phyloP scores from a whole-genome alignment of 2,797 vertebrate species.

The Salmo trutta region DNA sequence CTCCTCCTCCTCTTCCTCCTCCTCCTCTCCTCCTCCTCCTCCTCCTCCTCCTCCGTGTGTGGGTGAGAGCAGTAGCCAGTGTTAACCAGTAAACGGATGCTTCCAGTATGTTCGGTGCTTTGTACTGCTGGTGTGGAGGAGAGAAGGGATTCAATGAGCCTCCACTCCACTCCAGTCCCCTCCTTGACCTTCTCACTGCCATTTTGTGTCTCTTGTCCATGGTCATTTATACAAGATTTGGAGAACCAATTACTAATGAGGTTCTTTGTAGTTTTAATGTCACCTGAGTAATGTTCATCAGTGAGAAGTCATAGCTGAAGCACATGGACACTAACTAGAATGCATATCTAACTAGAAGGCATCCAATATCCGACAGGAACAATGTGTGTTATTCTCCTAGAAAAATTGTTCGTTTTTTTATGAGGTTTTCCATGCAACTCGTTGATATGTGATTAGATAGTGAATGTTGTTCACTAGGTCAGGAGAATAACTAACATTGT shows the following conservation, averaged over 20 bases:
- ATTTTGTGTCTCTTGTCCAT: not conserved
- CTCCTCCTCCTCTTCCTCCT: no score
- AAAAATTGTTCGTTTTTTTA: not conserved
- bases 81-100: not conserved
- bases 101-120: not conserved
- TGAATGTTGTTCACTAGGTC: not conserved
- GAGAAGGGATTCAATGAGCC: not conserved
- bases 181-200: not conserved
- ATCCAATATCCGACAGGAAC: not conserved
- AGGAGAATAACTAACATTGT: not conserved
- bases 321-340: not conserved
- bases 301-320: not conserved
- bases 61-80: not conserved
- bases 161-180: not conserved
- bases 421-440: not conserved
- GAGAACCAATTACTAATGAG: not conserved
- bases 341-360: not conserved
- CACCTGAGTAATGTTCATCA: not conserved
- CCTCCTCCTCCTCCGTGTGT: no score
- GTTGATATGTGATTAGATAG: not conserved
- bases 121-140: not conserved
- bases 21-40: no score
- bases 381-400: not conserved
- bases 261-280: not conserved
- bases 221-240: not conserved